Conservation (phyloP, 2,113 vertebrate genomes). For the Sprattus sprattus region DNA sequence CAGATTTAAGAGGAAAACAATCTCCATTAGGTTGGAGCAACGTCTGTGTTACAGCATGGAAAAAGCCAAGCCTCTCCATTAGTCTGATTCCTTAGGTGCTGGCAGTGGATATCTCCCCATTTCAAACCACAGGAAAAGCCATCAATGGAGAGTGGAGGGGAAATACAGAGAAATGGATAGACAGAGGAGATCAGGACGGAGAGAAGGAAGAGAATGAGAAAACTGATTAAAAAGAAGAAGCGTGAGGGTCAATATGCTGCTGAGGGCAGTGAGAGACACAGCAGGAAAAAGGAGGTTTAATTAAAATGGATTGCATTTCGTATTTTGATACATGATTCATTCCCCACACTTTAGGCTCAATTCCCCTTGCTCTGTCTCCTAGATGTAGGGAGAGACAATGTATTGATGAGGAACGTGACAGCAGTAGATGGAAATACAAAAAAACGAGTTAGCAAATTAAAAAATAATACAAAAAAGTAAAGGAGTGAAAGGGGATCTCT, state of each 20-base stretch:
- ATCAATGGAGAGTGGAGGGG: conserved; percentile 65
- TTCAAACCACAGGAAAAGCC: conserved; percentile 64
- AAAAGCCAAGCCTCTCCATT: conserved; percentile 53
- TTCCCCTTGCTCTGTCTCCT: conserved; percentile 16
- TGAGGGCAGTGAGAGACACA: too few species aligned
- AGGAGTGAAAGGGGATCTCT: too few species aligned
- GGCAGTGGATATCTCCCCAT: conserved; percentile 48
- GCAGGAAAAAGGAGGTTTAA: conserved; percentile 52
- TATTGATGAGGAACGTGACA: conserved; percentile 21
- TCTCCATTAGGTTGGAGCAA: conserved; percentile 65
- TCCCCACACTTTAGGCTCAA: conserved; percentile 43
- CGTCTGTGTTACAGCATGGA: conserved; percentile 60
- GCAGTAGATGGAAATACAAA: too few species aligned
- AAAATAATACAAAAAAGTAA: too few species aligned
- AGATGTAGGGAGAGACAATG: not conserved
- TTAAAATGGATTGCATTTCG: conserved; percentile 55
- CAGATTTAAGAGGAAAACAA: conserved; percentile 68
- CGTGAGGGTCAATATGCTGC: not conserved
- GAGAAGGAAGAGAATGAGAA: too few species aligned
- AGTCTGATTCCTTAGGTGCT: conserved; percentile 64
- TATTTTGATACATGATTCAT: conserved; percentile 41
- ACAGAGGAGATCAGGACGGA: conserved; percentile 31
- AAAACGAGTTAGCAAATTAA: not conserved
- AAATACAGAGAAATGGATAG: conserved; percentile 49
- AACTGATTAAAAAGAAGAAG: conserved; percentile 36